A percentile compares a stretch with the other conserved stretches of the same genome.
Conservation (phyloP, 2,888 invertebrate genomes). For the Halictus ligatus region DNA sequence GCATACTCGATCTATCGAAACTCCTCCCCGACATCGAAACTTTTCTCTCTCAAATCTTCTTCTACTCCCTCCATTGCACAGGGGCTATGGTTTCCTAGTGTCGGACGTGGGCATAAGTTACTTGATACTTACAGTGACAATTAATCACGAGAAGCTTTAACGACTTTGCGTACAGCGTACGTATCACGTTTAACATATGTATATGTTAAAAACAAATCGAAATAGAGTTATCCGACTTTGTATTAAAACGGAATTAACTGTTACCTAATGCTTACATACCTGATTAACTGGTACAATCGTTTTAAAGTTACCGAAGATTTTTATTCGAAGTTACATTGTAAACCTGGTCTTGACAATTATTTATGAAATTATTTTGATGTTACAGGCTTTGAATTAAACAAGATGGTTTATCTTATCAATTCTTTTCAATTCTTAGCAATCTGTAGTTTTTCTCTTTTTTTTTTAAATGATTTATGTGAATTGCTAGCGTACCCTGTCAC, state of each 20-base stretch:
- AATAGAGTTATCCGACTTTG: no score
- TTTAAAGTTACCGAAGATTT: not conserved
- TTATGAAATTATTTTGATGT: not conserved
- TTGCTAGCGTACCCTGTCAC: not conserved
- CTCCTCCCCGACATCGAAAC: not conserved
- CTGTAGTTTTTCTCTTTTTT: not conserved
- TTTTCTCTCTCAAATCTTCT: constrained; percentile 29
- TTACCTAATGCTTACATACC: no score
- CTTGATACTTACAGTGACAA: not conserved
- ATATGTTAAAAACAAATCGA: no score
- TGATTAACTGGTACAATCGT: no score
- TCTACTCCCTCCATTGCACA: constrained; percentile 67
- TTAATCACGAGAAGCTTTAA: no score
- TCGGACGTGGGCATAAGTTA: not conserved
- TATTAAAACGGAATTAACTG: no score
- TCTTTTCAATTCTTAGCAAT: not conserved
- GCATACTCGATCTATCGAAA: constrained; percentile 8
- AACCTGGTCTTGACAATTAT: not conserved
- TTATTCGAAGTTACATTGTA: not conserved
- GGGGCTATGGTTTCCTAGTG: constrained; percentile 62
- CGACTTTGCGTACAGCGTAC: no score
- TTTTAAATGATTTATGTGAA: constrained; percentile 3
- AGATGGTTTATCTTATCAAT: not conserved
- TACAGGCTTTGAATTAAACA: not conserved
- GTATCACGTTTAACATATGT: no score